A percentile compares a stretch with the other conserved stretches of the same genome.
phyloP scores from a whole-genome alignment of 2,113 vertebrate species.

The Willisornis vidua region DNA sequence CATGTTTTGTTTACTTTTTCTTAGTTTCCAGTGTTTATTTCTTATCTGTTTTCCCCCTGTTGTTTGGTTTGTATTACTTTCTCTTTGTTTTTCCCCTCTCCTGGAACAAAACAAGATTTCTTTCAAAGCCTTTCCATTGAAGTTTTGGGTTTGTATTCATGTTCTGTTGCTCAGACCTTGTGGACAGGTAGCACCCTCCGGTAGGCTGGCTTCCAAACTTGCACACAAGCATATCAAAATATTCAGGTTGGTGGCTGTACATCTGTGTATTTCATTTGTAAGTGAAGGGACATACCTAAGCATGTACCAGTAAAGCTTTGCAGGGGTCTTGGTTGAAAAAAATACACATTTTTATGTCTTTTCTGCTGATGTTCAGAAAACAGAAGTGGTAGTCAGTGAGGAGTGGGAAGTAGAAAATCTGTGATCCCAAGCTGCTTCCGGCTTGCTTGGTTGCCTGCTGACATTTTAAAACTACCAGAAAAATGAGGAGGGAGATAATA shows the following conservation, averaged over 20 bases:
- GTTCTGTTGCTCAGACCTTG: background rate
- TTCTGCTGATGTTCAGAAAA: background rate
- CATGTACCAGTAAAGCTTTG: background rate
- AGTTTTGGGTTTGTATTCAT: background rate
- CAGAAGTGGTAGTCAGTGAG: background rate
- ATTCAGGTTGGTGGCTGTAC: background rate
- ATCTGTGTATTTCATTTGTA: background rate
- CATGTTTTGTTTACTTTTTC: background rate
- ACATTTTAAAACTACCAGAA: background rate
- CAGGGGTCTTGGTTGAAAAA: background rate
- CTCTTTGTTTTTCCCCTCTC: background rate
- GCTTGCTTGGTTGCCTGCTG: background rate
- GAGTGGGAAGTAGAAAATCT: background rate
- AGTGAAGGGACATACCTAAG: background rate
- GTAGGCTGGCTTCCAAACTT: background rate
- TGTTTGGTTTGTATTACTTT: background rate
- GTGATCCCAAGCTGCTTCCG: background rate
- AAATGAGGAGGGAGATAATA: background rate
- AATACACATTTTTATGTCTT: rapidly evolving
- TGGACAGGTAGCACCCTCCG: background rate
- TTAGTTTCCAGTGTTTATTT: background rate
- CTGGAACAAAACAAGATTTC: background rate
- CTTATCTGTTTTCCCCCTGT: background rate
- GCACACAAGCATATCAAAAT: background rate
- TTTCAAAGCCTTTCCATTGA: background rate